Evolutionary conservation across 2,888 invertebrate genomes (phyloP).

Genomic region (Lumbricus terrestris): DNA sequence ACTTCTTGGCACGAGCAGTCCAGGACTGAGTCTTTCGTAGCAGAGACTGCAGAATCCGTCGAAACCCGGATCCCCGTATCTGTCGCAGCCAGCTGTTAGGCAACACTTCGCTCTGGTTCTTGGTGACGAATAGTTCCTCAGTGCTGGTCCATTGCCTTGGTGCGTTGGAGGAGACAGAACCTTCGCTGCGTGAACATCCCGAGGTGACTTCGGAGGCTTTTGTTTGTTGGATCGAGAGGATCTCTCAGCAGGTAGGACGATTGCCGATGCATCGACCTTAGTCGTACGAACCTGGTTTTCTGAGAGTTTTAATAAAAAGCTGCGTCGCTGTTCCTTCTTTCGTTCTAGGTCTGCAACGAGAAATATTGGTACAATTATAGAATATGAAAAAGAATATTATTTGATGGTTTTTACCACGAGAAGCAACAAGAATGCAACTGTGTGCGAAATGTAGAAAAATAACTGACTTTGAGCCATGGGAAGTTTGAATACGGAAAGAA

Average conservation of each 20-base stretch:
- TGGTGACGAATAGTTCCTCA: not conserved
- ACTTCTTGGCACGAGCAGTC: not conserved
- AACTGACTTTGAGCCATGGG: too few relatives aligned
- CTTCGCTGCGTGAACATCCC: not conserved
- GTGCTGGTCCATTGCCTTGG: not conserved
- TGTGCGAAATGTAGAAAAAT: too few relatives aligned
- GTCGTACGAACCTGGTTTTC: not conserved
- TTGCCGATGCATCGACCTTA: not conserved
- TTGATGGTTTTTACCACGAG: not conserved
- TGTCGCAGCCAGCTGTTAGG: not conserved
- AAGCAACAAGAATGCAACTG: too few relatives aligned
- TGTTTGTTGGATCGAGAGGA: not conserved
- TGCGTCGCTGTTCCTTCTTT: not conserved
- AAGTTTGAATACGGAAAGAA: too few relatives aligned
- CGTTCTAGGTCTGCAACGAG: not conserved
- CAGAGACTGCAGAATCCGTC: not conserved
- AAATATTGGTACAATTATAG: not conserved
- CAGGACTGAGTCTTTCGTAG: not conserved
- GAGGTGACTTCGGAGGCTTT: not conserved
- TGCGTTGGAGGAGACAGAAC: not conserved
- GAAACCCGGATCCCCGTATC: slow-evolving; percentile 6
- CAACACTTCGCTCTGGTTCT: not conserved
- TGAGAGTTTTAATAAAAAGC: not conserved
- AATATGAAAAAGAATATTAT: not conserved
- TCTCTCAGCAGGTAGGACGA: not conserved